Evolutionary conservation across 1,140 invertebrate species (phyloP), one percentile per base, ranked within the genome.

Genomic region (Penaeus vannamei): DNA sequence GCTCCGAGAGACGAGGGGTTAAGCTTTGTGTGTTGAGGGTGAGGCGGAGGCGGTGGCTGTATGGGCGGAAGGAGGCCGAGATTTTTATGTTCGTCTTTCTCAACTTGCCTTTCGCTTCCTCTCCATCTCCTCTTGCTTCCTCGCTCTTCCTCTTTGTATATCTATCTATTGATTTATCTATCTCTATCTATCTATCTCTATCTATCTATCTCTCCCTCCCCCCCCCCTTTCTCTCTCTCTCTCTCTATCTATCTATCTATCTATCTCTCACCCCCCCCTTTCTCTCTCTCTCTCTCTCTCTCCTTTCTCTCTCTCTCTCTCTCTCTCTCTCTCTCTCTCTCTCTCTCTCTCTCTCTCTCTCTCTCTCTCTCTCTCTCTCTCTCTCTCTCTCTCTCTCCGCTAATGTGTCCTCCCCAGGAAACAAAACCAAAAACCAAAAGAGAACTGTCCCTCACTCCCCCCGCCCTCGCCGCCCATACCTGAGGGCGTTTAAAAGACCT

Each of bases 121-220:
- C 69, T 29, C 12, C 20, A 2, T 72, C 69, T 72, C 69, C 69
- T 72, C 69, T 29, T 2, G 3, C 69, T 72, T 19, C 20, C 69
- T 72, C n/a, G n/a, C 69, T 72, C 69, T 72, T n/a, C 5, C 69
- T 62, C 82, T 62, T 29, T 62, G 22, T 64, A 60, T 64, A 19
- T 62, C 36, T 60, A 60, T 62, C 60, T 23, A n/a, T 61, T 26
- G n/a, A n/a, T n/a, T n/a, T n/a, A n/a, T 84, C 82, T 32, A 23
- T 32, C 60, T 29, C 29, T 32, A 7, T 17, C 77, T 66, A 32
- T 77, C 60, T 64, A 17, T 59, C 46, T 85, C 69, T 60, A 53
- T 61, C 60, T 72, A 46, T 26, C 77, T 36, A 64, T 69, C 17
- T 64, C n/a, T n/a, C 32, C 46, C 36, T 26, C 46, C 36, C 84